phyloP scores from a whole-genome alignment of 2,888 invertebrate species.

The Eudasyphora cyanicolor region DNA sequence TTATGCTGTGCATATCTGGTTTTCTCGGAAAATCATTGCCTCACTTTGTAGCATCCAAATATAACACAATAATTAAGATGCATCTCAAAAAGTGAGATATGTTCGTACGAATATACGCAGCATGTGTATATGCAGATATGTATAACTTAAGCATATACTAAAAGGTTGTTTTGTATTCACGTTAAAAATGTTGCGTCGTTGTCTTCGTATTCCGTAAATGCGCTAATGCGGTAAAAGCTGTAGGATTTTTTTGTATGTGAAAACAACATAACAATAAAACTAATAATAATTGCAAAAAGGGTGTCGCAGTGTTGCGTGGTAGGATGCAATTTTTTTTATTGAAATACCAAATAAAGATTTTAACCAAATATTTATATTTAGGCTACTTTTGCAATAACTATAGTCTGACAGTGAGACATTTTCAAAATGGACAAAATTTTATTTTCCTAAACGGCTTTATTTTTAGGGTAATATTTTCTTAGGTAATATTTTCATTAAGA shows the following conservation, averaged over 20 bases:
- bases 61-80: slow-evolving; percentile 16
- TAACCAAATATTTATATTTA: no score
- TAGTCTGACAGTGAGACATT: no score
- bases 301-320: background rate
- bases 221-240: slow-evolving; percentile 20
- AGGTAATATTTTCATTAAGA: no score
- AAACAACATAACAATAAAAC: background rate
- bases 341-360: no score
- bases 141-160: background rate
- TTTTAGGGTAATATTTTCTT: no score
- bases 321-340: no score
- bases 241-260: background rate
- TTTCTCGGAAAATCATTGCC: background rate
- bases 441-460: no score
- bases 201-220: background rate
- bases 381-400: no score
- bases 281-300: background rate
- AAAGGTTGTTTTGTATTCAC: background rate
- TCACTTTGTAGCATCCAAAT: background rate
- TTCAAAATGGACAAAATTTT: no score
- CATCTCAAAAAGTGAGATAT: background rate
- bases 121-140: background rate
- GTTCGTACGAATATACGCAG: background rate
- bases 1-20: background rate
- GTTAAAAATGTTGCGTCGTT: background rate